Evolutionary conservation across 64 coral and sea anemone genomes (phyloP), one percentile per base, ranked within the genome.

Genomic region (Pocillopora verrucosa): DNA sequence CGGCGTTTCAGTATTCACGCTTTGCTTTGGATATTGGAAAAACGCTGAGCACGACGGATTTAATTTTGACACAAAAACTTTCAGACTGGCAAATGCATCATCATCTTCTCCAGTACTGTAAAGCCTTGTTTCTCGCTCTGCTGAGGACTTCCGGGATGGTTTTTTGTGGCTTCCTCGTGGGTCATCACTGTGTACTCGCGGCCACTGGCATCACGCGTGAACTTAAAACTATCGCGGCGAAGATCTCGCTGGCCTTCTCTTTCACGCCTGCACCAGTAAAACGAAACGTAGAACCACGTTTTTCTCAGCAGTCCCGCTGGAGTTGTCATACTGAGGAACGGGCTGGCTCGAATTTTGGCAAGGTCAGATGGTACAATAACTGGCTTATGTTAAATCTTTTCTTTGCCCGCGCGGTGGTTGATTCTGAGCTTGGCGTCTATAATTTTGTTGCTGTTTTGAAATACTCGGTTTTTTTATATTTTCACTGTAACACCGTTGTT

Each of bases 171-270:
- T 56, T 80, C 76, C 7, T 89, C 14, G 36, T 80, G 60, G 24
- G 88, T 89, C 89, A 90, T 82, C 9, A 59, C 41, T n/a, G n/a
- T 13, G 56, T 82, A 91, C 30, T 77, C 57, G 13, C 25, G 5
- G 15, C 89, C 80, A 14, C 58, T 76, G 5, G 25, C 89, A 76
- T 84, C 80, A 0, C 1, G 11, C 1, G 13, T 36, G 16, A 85
- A 84, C 65, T 36, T 15, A 38, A 91, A 91, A 91, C 89, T 90
- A 14, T 82, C 61, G 20, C 61, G 76, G 36, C 59, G 30, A 35
- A 89, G 87, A 5, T 63, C 57, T 81, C 77, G 15, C 69, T 90
- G 78, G 22, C 88, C 77, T 13, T 90, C 75, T 25, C 74, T 35
- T 5, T 76, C 75, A n/a, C 75, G 11, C 12, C 87, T 60, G 59